Conservation (phyloP, 2,113 vertebrate species). For the Cephalopterus ornatus region DNA sequence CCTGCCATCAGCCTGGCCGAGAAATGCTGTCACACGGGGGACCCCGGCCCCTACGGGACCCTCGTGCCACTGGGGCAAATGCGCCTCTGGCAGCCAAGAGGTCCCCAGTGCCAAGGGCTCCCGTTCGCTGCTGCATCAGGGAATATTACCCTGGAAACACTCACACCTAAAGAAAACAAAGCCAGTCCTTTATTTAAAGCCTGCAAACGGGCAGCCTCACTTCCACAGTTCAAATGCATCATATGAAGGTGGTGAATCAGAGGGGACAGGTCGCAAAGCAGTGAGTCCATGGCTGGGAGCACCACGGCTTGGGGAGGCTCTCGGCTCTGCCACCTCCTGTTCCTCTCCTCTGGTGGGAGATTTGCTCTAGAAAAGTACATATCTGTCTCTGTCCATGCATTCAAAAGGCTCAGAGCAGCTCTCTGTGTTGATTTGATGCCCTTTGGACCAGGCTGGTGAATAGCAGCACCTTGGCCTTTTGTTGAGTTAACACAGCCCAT, state of each 20-base stretch:
- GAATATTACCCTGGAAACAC: not conserved
- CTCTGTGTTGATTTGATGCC: fast-evolving
- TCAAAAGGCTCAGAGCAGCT: not conserved
- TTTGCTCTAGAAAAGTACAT: fast-evolving
- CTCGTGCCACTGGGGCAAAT: fast-evolving
- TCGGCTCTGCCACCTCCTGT: fast-evolving
- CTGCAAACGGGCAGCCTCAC: not conserved
- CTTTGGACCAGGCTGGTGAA: not conserved
- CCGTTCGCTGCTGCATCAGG: not conserved
- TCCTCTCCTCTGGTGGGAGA: not conserved
- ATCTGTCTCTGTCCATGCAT: not conserved
- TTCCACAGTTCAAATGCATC: not conserved
- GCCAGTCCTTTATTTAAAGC: not conserved
- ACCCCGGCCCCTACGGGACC: not conserved
- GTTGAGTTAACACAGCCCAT: not conserved
- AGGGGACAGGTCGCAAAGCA: not conserved
- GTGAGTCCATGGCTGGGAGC: not conserved
- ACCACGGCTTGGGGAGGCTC: not conserved
- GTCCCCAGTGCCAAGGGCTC: not conserved
- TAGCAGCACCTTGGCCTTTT: not conserved
- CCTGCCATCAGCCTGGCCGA: not conserved
- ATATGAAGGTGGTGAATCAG: not conserved
- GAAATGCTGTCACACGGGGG: not conserved
- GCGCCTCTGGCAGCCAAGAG: not conserved
- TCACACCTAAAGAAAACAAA: not conserved